These are phyloP conservation scores for Halocynthia aurantium DNA, from an alignment of 23 tunicate species.

Conservation along the genomic window DNA sequence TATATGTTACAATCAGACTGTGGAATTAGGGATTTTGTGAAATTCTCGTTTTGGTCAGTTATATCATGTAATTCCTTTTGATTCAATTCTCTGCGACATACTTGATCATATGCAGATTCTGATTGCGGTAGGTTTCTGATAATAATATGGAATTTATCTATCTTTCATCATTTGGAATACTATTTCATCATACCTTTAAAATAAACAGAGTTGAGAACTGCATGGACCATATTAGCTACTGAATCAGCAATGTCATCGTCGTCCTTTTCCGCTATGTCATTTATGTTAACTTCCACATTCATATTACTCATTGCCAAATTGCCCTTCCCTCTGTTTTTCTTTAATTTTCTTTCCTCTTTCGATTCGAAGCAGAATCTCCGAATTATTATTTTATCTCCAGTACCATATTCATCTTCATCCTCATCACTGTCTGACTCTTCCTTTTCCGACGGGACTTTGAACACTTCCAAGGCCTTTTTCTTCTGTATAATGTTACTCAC, in stretches of 20 bases:
- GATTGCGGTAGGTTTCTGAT: not conserved
- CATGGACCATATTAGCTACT: constrained; percentile 38
- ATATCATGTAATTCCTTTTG: too few species aligned
- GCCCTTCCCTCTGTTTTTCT: constrained; percentile 35
- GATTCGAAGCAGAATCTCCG: constrained; percentile 66
- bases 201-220: constrained; percentile 49
- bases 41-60: too few species aligned
- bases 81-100: too few species aligned
- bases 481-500: constrained; percentile 5
- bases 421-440: not conserved
- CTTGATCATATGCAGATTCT: too few species aligned
- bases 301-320: constrained; percentile 8
- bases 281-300: constrained; percentile 53
- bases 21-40: too few species aligned
- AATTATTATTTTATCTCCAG: not conserved
- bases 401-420: not conserved
- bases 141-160: not conserved
- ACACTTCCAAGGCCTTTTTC: constrained; percentile 2
- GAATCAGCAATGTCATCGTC: constrained; percentile 60
- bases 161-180: too few species aligned
- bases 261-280: constrained; percentile 63
- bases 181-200: constrained; percentile 57
- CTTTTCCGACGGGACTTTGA: not conserved
- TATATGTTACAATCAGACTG: too few species aligned
- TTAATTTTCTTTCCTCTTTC: constrained; percentile 35